Percentiles rank a stretch among this genome's conserved stretches.
These are phyloP conservation scores for Physocephala rufipes DNA, from an alignment of 2,888 invertebrate genomes.

Conservation along the genomic window DNA sequence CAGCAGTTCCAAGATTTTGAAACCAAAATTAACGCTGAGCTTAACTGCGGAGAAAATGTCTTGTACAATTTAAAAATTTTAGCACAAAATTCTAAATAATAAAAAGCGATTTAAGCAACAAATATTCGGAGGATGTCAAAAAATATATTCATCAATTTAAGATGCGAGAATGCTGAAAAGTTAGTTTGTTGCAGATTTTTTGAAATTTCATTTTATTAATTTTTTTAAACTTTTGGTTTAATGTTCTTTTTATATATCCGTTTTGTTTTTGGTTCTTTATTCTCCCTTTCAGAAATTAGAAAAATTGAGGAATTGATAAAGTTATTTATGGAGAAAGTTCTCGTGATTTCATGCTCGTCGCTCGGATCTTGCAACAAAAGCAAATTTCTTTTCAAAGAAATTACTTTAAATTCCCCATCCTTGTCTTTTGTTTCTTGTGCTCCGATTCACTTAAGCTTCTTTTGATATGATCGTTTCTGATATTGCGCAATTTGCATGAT, in stretches of 20 bases:
- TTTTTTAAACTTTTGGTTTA: not conserved
- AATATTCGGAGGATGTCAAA: no score
- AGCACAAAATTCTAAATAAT: no score
- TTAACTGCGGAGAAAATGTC: no score
- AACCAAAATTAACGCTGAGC: no score
- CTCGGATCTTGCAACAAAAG: not conserved
- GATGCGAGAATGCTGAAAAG: no score
- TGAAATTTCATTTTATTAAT: not conserved
- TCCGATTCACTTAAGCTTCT: slow-evolving; percentile 31
- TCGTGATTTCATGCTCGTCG: no score
- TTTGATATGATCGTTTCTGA: slow-evolving; percentile 50
- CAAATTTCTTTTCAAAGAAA: not conserved
- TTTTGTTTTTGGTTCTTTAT: slow-evolving; percentile 6
- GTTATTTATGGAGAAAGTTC: not conserved
- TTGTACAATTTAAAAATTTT: no score
- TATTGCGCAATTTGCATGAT: slow-evolving; percentile 45
- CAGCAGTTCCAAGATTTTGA: no score
- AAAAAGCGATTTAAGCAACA: no score
- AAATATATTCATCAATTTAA: no score
- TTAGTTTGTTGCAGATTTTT: no score
- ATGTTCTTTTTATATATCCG: not conserved
- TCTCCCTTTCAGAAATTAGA: slow-evolving; percentile 26
- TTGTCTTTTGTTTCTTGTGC: slow-evolving; percentile 8
- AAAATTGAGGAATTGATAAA: not conserved
- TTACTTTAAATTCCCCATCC: slow-evolving; percentile 16